Evolutionary conservation across 2,113 vertebrate species (phyloP).

Genomic region (Myxocyprinus asiaticus): DNA sequence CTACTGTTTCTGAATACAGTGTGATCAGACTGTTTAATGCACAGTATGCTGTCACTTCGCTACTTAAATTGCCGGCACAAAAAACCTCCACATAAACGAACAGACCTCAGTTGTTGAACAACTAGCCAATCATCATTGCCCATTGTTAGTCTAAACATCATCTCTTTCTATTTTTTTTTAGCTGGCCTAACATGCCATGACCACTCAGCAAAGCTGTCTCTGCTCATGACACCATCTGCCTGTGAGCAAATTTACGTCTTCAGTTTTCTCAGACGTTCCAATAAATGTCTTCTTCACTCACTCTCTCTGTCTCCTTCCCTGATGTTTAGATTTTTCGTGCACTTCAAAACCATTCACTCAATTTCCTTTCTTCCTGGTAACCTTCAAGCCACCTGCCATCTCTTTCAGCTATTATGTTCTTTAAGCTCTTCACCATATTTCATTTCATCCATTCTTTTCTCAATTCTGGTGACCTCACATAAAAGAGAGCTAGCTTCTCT

Average conservation of each 20-base stretch:
- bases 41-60: too few species aligned
- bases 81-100: too few species aligned
- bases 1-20: too few species aligned
- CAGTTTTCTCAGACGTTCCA: not conserved
- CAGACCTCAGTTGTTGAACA: too few species aligned
- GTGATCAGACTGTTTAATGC: too few species aligned
- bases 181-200: not conserved
- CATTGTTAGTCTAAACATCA: too few species aligned
- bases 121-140: too few species aligned
- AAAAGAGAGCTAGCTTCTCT: constrained; percentile 1
- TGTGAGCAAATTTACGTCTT: not conserved
- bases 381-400: not conserved
- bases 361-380: not conserved
- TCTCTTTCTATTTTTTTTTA: not conserved
- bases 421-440: not conserved
- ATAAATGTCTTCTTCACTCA: not conserved
- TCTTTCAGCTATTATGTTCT: not conserved
- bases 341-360: not conserved
- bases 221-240: not conserved
- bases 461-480: not conserved
- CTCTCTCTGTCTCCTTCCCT: not conserved
- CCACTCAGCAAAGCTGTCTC: not conserved
- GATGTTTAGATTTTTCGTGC: not conserved
- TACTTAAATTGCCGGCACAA: too few species aligned
- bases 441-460: not conserved